Evolutionary conservation across 2,888 invertebrate species (phyloP), one percentile per base, ranked within the genome.

Genomic region (Cephus pygmeus): DNA sequence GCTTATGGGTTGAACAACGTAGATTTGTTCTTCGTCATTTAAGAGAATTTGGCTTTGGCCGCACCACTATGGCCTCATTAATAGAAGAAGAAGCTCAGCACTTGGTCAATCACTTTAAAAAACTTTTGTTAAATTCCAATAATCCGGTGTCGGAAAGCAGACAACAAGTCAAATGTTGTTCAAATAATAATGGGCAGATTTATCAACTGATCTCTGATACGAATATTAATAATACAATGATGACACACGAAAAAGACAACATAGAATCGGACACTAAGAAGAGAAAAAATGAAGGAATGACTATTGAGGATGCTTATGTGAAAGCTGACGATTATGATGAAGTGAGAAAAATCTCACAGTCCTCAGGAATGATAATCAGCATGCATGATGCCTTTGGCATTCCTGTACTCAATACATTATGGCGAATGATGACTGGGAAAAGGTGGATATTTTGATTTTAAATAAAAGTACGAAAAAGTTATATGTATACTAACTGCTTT

Each of bases 361-460:
- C 84, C 12, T 73, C 82, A 12, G 92, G 92, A 71, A 93, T 93
- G 0, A 88, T 94, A 0, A 92, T 96, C 0, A 92, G 94, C 81
- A 95, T 97, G 95, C 94, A 95, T 79, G 95, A 95, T 78, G 93
- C 95, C 76, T 97, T 97, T 85, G 95, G 95, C 34, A 95, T 96
- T 0, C 95, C 96, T 81, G 94, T 96, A 34, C 91, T 97, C 11
- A 97, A 97, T 85, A 95, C 96, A 0, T 90, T 97, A 0, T 97
- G 97, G 97, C 94, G 94, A 75, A 96, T 97, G 96, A 94, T 97
- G 93, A 96, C 97, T 9, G 96, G 96, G 2, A 94, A 89, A 86
- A 90, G 91, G 91, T 90, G 9, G 9, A 56, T 56, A 23, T 23
- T 56, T 56, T 56, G 23, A 56, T 56, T 56, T 56, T 23, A 56